Conservation (phyloP, 2,888 invertebrate genomes). For the Drosophila monieri region DNA sequence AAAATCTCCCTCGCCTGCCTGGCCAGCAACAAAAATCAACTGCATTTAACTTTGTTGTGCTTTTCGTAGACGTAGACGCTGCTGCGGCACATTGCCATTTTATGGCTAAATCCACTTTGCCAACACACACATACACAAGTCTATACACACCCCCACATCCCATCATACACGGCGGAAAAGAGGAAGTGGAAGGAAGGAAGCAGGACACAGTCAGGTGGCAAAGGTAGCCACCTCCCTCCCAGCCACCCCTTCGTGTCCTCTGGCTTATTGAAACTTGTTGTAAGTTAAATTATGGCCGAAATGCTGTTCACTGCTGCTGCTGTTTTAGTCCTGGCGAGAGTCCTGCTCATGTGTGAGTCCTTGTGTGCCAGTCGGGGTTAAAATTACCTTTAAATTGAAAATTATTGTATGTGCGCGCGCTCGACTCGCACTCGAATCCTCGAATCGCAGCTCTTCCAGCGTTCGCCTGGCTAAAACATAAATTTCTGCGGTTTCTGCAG, state of each 20-base stretch:
- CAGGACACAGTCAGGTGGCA: conserved; percentile 32
- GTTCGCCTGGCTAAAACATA: conserved; percentile 57
- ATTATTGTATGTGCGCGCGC: conserved; percentile 77
- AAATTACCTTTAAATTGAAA: conserved; percentile 79
- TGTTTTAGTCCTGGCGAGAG: conserved; percentile 28
- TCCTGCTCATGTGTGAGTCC: conserved; percentile 4
- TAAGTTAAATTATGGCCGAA: conserved; percentile 76
- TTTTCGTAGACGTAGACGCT: conserved; percentile 50
- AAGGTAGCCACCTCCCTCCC: conserved; percentile 47
- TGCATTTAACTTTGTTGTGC: conserved; percentile 74
- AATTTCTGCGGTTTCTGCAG: conserved; percentile 69
- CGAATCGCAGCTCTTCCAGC: conserved; percentile 37
- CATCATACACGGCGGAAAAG: neutral
- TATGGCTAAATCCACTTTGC: conserved; percentile 77
- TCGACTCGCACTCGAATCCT: conserved; percentile 58
- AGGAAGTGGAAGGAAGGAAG: conserved; percentile 12
- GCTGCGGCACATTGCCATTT: conserved; percentile 64
- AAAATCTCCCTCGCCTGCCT: conserved; percentile 48
- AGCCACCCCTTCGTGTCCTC: conserved; percentile 25
- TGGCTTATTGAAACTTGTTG: conserved; percentile 77
- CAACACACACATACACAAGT: conserved; percentile 26
- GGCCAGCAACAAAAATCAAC: conserved; percentile 66
- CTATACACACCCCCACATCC: conserved; percentile 14
- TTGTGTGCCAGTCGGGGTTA: conserved; percentile 47
- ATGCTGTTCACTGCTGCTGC: conserved; percentile 52